A percentile compares a stretch with the other conserved stretches of the same genome.
phyloP scores from a whole-genome alignment of 2,888 invertebrate species.

The Ligdia adustata region DNA sequence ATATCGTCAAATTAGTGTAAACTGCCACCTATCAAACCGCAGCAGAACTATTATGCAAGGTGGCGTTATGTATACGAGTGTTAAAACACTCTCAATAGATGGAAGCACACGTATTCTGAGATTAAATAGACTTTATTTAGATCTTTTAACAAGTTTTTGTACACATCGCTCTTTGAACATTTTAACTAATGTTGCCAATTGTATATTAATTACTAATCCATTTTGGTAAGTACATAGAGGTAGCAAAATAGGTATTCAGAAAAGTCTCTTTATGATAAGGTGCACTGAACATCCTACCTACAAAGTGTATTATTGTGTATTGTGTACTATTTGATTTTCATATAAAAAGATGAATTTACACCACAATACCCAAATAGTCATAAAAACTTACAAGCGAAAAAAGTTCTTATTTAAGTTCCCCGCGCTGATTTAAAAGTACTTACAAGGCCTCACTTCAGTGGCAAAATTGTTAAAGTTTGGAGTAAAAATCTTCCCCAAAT shows the following conservation, averaged over 20 bases:
- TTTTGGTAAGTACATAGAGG: too few species aligned
- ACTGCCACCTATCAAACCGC: conserved; percentile 7
- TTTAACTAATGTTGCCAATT: too few species aligned
- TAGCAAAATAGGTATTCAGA: too few species aligned
- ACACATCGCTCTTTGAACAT: too few species aligned
- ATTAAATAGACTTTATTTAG: not conserved
- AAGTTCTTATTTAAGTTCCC: conserved; percentile 36
- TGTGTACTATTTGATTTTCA: too few species aligned
- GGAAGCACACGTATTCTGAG: not conserved
- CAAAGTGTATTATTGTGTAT: too few species aligned
- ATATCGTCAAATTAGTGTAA: not conserved
- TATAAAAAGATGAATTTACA: too few species aligned
- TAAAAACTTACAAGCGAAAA: conserved; percentile 7
- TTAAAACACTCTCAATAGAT: not conserved
- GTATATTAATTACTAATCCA: too few species aligned
- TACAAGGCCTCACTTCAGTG: conserved; percentile 43
- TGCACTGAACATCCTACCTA: too few species aligned
- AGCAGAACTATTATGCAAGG: not conserved
- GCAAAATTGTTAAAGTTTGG: conserved; percentile 52
- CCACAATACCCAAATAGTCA: conserved; percentile 3
- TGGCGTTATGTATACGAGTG: not conserved
- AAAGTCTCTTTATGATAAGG: too few species aligned
- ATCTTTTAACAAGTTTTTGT: not conserved
- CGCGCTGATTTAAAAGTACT: conserved; percentile 43
- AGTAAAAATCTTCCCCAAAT: conserved; percentile 53